These are phyloP conservation scores for Camponotus vicinus DNA, from an alignment of 1,140 invertebrate genomes.

Conservation along the genomic window DNA sequence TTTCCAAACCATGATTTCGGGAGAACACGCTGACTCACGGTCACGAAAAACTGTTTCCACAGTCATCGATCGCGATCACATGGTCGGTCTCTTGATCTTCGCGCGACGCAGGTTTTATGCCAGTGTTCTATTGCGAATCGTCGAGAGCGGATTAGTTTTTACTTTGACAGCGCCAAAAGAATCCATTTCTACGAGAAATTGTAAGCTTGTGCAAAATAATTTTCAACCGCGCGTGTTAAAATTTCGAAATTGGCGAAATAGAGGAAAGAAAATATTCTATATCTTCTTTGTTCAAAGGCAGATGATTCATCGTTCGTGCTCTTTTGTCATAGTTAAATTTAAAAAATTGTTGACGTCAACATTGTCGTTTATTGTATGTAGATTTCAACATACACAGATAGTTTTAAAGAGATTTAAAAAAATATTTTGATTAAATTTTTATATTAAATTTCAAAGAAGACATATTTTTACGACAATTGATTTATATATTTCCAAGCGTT, in stretches of 20 bases:
- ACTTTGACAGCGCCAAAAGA: background rate
- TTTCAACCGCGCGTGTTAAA: background rate
- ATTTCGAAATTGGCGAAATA: background rate
- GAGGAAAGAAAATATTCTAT: background rate
- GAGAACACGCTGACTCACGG: constrained; percentile 78
- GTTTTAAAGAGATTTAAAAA: background rate
- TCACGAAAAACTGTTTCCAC: constrained; percentile 70
- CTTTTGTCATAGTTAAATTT: background rate
- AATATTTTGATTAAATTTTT: background rate
- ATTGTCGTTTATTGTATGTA: background rate
- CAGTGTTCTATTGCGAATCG: constrained; percentile 58
- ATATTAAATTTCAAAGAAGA: background rate
- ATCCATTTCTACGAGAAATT: background rate
- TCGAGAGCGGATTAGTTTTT: constrained; percentile 16
- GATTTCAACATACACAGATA: background rate
- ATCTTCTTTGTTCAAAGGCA: background rate
- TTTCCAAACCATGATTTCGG: constrained; percentile 69
- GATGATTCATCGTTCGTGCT: background rate
- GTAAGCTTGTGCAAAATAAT: background rate
- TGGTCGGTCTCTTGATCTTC: constrained; percentile 55
- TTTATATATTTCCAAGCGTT: background rate
- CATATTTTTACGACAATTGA: background rate
- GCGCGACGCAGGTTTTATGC: background rate
- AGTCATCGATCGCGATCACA: constrained; percentile 75
- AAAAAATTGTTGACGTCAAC: background rate